Percentiles rank a stretch among this genome's conserved stretches.
Evolutionary conservation across 2,113 vertebrate genomes (phyloP).

Genomic region (Trematocara unimaculatum): DNA sequence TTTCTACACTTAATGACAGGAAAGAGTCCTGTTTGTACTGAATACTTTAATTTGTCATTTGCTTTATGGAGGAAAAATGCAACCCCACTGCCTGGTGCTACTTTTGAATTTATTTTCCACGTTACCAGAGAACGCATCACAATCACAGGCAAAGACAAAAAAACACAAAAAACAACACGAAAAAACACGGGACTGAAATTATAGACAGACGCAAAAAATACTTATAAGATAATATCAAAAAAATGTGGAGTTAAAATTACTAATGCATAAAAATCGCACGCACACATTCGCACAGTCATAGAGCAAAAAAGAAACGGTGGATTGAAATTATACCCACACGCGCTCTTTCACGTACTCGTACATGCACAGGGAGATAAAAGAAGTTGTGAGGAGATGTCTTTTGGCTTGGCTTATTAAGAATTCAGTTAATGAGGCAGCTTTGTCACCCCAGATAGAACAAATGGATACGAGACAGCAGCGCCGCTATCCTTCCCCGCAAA

Average conservation of each 20-base stretch:
- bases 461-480: constrained; percentile 60
- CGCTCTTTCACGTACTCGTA: neutral
- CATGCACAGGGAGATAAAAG: constrained; percentile 57
- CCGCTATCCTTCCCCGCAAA: constrained; percentile 33
- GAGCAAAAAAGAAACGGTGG: neutral
- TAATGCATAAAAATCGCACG: constrained; percentile 16
- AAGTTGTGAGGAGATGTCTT: constrained; percentile 59
- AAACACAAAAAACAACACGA: neutral
- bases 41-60: constrained; percentile 73
- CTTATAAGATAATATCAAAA: constrained; percentile 17
- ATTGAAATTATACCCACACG: constrained; percentile 27
- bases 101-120: constrained; percentile 50
- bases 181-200: constrained; percentile 16
- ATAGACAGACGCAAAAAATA: constrained; percentile 32
- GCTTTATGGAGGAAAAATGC: constrained; percentile 59
- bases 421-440: constrained; percentile 75
- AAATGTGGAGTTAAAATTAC: constrained; percentile 28
- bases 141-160: constrained; percentile 23
- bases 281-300: neutral
- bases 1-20: constrained; percentile 70
- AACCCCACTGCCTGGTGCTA: constrained; percentile 22
- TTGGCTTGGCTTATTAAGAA: constrained; percentile 67
- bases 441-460: constrained; percentile 70
- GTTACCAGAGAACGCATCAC: constrained; percentile 7
- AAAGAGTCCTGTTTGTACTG: constrained; percentile 65